Base-by-base conservation (phyloP, 2,797 vertebrate species). In the Diceros bicornis region DNA sequence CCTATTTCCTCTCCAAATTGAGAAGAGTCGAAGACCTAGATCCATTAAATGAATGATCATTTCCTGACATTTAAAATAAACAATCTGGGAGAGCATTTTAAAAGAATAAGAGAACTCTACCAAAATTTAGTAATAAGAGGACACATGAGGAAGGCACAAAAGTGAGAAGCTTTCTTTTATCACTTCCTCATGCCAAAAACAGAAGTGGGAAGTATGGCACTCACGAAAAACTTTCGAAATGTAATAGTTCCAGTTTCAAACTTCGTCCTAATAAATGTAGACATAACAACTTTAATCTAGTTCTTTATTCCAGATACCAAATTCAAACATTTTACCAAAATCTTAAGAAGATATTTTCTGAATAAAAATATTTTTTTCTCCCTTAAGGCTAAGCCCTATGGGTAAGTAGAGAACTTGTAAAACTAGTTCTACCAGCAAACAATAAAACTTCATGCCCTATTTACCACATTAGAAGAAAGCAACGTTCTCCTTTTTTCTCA, bases 381-480 rank as follows among this genome's bases (percentile, higher is more conserved):
- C 91, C 69, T 96, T 94, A 75, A 57, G 88, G 62, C 81, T 95
- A 88, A 90, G 64, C 62, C 72, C 47, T 61, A 75, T 62, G 90
- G 95, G 78, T 92, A 34, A 96, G 25, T 34, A 44, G 14, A 91
- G 81, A 96, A 96, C 95, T 96, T 2, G 91, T 55, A 89, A 55
- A 96, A 97, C 97, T 86, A 93, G 97, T 98, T 97, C 89, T 62
- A 89, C 96, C 17, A 93, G 90, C 82, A 84, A 78, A 91, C 72
- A 77, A 44, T 83, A 97, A 96, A 96, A 91, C 44, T 97, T 90
- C 94, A 95, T 96, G 97, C 92, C 92, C 96, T 97, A 83, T 84
- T 98, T 96, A 93, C 85, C 83, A 96, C 62, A n/a, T 72, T 91
- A 93, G 82, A 96, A 89, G 83, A 97, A 75, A 96, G 89, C 85